Evolutionary conservation across 2,888 invertebrate genomes (phyloP), one percentile per base, ranked within the genome.

Genomic region (Apantesis nais): DNA sequence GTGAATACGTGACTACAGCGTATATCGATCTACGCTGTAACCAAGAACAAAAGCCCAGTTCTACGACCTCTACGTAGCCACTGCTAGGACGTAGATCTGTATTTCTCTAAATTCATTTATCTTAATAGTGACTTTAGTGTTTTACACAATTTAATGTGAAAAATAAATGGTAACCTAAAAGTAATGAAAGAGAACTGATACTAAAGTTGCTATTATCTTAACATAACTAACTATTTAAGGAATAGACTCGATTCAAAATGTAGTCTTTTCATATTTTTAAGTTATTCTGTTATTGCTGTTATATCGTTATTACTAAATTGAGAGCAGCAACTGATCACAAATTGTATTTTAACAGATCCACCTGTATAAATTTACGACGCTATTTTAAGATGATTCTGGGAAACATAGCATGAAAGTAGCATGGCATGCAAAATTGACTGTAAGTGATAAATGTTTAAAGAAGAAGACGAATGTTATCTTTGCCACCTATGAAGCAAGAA

Each of bases 391-490:
- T 22, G 66, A 55, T 63, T 68, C 62, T 29, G 12, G 25, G 39
- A 63, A 65, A 44, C 41, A 48, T 39, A 64, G n/a, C n/a, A n/a
- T n/a, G n/a, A n/a, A n/a, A n/a, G 25, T 19, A 55, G 44, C 34
- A 65, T 48, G 12, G 34, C 37, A 61, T 44, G 25, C 14, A 39
- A 70, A 52, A 62, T 66, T 39, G 41, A 34, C n/a, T 29, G 39
- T 29, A 62, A 34, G n/a, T 34, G 37, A 58, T 62, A 70, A 66
- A 70, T 66, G 25, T 67, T 55, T n/a, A 19, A 31, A 9, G 19
- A 65, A 52, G 61, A 61, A 39, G 62, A 70, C 37, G 67, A 71
- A 71, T 71, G 67, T 67, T 63, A 69, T 66, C 62, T 68, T 70
- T 68, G 37, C 63, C 60, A 62, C 44, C 52, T 0, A 52, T 60